Evolutionary conservation across 2,797 vertebrate genomes (phyloP), one percentile per base, ranked within the genome.

Genomic region (Poeciliopsis paucimaculata): DNA sequence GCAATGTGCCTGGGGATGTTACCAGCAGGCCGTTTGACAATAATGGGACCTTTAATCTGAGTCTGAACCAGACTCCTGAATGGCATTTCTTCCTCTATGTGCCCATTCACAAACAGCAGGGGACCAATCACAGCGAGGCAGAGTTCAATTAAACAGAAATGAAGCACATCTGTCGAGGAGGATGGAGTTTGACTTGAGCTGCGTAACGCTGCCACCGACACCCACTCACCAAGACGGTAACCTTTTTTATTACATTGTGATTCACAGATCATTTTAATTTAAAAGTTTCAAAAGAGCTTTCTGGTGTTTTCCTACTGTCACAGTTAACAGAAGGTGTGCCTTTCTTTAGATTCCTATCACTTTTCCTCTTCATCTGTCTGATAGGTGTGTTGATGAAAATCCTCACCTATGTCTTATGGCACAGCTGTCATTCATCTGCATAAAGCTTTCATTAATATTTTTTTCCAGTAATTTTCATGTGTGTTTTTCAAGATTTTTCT

Each of bases 1-100:
- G 88, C 77, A 47, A 84, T 51, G 79, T 75, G 90, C 93, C 90
- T 47, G 82, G 85, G 89, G 91, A 89, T 72, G 83, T 84, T 75
- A 91, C 72, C 91, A 90, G 88, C 84, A 20, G 89, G 90, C 83
- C 83, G 71, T 88, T 84, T 79, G 82, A 84, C 89, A 78, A 87
- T 91, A 91, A 94, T 91, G 90, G 88, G 86, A 84, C 85, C 90
- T 92, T 94, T 92, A 93, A 91, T 92, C 91, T 84, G 85, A 92
- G 90, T 80, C 81, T 72, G 77, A 93, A 88, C 84, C 82, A 86
- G 89, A 92, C 91, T 87, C 88, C 84, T 89, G 90, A 93, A 92
- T 90, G 87, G 87, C 92, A 92, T 91, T 90, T 93, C 90, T 68
- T 91, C 85, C 90, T 51, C 78, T 83, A 88, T 64, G 82, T 85